Base-by-base conservation (phyloP, 2,888 invertebrate genomes). In the Peribatodes rhomboidaria region DNA sequence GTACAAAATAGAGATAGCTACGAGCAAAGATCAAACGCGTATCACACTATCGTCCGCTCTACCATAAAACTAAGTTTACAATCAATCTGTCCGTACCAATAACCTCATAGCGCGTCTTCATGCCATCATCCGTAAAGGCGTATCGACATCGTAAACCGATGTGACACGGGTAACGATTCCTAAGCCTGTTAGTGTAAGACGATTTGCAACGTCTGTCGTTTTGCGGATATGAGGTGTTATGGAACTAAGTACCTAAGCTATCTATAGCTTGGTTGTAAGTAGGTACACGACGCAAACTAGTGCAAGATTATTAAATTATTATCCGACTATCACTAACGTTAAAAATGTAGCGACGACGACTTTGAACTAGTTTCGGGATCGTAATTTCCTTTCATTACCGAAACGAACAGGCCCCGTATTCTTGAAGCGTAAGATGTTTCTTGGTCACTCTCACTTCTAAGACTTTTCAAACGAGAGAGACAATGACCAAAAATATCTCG, bases 181-280 rank as follows among this genome's bases (percentile, higher is more conserved):
- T 68, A 66, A 68, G 61, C 65, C 50, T 61, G 65, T 67, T 70
- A 61, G 57, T 56, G 56, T 68, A 55, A 56, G 59, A 33, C 61
- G 65, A 60, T 60, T 68, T 68, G 65, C 46, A 41, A 44, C 54
- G 58, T 58, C 39, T 46, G 46, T 50, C 58, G 61, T 59, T 49
- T 52, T 53, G 56, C 33, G 60, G 59, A 61, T 57, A 44, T 50
- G 37, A 27, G 16, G 47, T 54, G 44, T 44, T 44, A 46, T 47
- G 39, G 31, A 46, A 42, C 35, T 37, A 50, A 42, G 31, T 18
- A 58, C 41, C 6, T 47, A 13, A 42, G 9, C 18, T 42, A 20
- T 2, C 7, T 22, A n/a, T n/a, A n/a, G n/a, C n/a, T n/a, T n/a
- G n/a, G n/a, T n/a, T 41, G 6, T 16, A 7, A 6, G n/a, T 41